Percentiles rank a stretch among this genome's conserved stretches.
These are phyloP conservation scores for Ichneumoninae sp. DNA, from an alignment of 2,888 invertebrate genomes.

Conservation along the genomic window DNA sequence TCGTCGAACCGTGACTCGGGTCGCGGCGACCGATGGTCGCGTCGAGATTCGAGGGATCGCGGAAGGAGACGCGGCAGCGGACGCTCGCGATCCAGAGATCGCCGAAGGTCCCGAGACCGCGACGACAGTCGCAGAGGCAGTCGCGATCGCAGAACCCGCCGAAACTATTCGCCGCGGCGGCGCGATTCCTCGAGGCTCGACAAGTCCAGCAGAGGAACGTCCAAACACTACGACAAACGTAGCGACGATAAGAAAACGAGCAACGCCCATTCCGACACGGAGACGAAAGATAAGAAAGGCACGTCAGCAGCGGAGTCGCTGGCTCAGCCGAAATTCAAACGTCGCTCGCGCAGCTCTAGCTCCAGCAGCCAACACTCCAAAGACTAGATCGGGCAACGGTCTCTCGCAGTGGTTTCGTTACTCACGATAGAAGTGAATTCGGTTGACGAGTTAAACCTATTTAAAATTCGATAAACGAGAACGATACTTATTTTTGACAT, in stretches of 20 bases:
- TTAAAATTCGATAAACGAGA: slow-evolving; percentile 9
- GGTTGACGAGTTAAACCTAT: slow-evolving; percentile 10
- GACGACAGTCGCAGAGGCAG: slow-evolving; percentile 75
- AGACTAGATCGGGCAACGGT: slow-evolving; percentile 68
- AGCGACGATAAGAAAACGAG: slow-evolving; percentile 73
- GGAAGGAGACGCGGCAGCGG: slow-evolving; percentile 74
- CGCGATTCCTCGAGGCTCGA: slow-evolving; percentile 74
- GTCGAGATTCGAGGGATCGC: slow-evolving; percentile 76
- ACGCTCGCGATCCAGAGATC: slow-evolving; percentile 79
- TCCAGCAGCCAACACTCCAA: slow-evolving; percentile 79
- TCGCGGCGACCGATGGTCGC: slow-evolving; percentile 71
- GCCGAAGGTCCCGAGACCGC: slow-evolving; percentile 76
- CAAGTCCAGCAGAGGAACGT: slow-evolving; percentile 73
- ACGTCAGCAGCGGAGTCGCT: slow-evolving; percentile 66
- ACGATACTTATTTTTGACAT: slow-evolving; percentile 36
- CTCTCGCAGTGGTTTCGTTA: not conserved
- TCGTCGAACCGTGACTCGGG: slow-evolving; percentile 70
- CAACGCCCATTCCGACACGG: slow-evolving; percentile 67
- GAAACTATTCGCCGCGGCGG: slow-evolving; percentile 76
- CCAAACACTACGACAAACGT: slow-evolving; percentile 73
- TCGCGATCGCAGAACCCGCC: slow-evolving; percentile 74
- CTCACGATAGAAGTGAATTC: slow-evolving; percentile 2
- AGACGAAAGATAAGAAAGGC: slow-evolving; percentile 66
- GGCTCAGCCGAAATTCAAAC: slow-evolving; percentile 77
- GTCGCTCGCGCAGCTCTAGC: slow-evolving; percentile 78